phyloP scores from a whole-genome alignment of 2,797 vertebrate species.

The Masticophis lateralis region DNA sequence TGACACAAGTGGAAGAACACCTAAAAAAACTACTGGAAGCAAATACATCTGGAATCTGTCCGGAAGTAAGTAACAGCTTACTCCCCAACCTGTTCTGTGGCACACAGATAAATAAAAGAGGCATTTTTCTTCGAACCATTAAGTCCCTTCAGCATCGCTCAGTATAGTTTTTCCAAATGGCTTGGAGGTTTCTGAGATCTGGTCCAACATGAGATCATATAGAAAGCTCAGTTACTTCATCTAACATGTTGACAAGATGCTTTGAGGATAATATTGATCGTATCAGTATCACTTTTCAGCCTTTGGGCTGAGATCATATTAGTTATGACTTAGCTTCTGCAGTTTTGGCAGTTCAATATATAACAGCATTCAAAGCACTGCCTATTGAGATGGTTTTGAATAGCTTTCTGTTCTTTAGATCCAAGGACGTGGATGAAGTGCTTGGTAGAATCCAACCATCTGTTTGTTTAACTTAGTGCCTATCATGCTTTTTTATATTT shows the following conservation, averaged over 20 bases:
- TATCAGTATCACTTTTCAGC: background rate
- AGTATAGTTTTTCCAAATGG: background rate
- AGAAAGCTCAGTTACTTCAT: background rate
- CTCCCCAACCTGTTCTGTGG: background rate
- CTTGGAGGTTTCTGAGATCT: background rate
- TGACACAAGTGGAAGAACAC: background rate
- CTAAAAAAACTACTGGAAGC: background rate
- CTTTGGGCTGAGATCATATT: background rate
- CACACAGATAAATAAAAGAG: background rate
- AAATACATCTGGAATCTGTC: background rate
- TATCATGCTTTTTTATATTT: background rate
- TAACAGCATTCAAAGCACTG: background rate
- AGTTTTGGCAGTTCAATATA: background rate
- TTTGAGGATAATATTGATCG: background rate
- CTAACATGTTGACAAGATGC: background rate
- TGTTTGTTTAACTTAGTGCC: background rate
- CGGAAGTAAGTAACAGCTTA: background rate
- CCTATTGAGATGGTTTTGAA: background rate
- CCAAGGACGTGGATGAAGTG: background rate
- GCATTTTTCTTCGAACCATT: background rate
- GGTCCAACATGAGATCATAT: background rate
- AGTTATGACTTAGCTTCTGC: background rate
- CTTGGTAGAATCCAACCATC: background rate
- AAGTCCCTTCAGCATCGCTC: background rate
- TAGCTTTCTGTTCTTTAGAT: background rate